Base-by-base conservation (phyloP, 2,888 invertebrate species). In the Thyatira batis region DNA sequence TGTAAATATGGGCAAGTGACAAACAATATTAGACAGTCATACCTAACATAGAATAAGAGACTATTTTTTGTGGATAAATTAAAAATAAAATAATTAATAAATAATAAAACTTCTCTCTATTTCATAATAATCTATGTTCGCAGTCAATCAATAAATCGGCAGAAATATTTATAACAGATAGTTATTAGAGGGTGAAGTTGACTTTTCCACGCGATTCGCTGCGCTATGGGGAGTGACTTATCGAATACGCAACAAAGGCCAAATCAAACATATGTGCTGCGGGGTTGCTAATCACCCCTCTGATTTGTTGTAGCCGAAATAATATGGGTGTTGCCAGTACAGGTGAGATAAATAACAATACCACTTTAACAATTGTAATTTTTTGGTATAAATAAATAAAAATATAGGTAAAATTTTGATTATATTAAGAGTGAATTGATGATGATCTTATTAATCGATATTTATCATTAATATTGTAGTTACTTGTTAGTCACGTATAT, bases 131-230 rank as follows among this genome's bases (percentile, higher is more conserved):
- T 11, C 3, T n/a, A 1, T 4, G 28, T 33, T 13, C 33, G 3
- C 11, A 33, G 33, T 33, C 17, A 39, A 39, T 39, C 39, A 39
- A 39, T 39, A 39, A 13, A 17, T 39, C 13, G 17, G 17, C 30
- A 30, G 11, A 30, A 20, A 27, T 11, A 20, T 49, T 49, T 28
- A 25, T 46, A 25, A 33, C n/a, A 33, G 3, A 39, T 39, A 39
- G 17, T 39, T 17, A 39, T 39, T 45, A 23, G 53, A 46, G 67
- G 67, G 64, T 61, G 59, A 52, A 45, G 55, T 60, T 65, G 65
- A 69, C 72, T 73, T 67, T 67, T 64, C 65, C 63, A 60, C 61
- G 53, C 69, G 52, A 76, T 74, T 77, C 53, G 72, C 55, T 51
- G 64, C 28, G 39, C 43, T 9, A 6, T 25, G 52, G 44, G 63